phyloP scores from a whole-genome alignment of 1,140 invertebrate species.

The Cataglyphis hispanica region DNA sequence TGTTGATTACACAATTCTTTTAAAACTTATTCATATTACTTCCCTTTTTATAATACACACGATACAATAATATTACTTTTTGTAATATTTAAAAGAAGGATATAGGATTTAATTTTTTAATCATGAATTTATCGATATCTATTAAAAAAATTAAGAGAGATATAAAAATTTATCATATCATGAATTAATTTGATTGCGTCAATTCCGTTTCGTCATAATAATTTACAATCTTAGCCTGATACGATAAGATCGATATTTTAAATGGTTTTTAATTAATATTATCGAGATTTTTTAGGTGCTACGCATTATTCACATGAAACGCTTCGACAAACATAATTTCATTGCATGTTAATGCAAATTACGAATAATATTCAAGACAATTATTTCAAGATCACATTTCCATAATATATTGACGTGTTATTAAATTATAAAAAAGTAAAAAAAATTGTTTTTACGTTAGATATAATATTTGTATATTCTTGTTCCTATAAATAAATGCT shows the following conservation, averaged over 20 bases:
- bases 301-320: not conserved
- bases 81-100: not conserved
- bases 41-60: not conserved
- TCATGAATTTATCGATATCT: constrained; percentile 15
- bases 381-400: not conserved
- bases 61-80: not conserved
- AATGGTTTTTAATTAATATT: constrained; percentile 29
- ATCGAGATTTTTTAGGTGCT: not conserved
- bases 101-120: not conserved
- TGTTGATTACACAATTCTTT: not conserved
- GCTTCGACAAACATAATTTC: not conserved
- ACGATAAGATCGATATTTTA: constrained; percentile 25
- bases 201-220: not conserved
- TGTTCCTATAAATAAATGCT: not conserved
- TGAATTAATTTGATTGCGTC: not conserved
- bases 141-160: not conserved
- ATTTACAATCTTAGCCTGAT: not conserved
- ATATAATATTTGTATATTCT: not conserved
- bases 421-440: constrained; percentile 6
- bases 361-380: not conserved
- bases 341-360: constrained; percentile 15
- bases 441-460: not conserved
- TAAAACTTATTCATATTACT: not conserved
- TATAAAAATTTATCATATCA: not conserved
- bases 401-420: constrained; percentile 3